A percentile compares a stretch with the other conserved stretches of the same genome.
Evolutionary conservation across 2,888 invertebrate genomes (phyloP).

Genomic region (Gastrophysa polygoni): DNA sequence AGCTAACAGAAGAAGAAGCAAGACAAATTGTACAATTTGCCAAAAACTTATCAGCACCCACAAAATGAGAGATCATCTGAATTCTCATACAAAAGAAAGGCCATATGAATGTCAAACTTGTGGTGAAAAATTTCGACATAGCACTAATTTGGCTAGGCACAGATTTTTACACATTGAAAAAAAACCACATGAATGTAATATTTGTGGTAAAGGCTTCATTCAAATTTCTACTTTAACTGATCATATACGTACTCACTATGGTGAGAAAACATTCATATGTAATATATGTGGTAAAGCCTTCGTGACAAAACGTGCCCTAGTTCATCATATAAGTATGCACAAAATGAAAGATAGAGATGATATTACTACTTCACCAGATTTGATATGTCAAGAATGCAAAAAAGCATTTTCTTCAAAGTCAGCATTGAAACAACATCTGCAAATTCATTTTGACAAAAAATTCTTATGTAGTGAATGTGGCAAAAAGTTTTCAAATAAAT

Average conservation of each 20-base stretch:
- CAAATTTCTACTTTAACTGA: slow-evolving; percentile 34
- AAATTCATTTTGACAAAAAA: slow-evolving; percentile 25
- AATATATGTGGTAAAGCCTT: slow-evolving; percentile 48
- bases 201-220: slow-evolving; percentile 35
- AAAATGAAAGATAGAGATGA: slow-evolving; percentile 21
- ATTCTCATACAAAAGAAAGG: slow-evolving; percentile 34
- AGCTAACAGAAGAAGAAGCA: slow-evolving; percentile 33
- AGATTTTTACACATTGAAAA: slow-evolving; percentile 31
- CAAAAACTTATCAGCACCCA: slow-evolving; percentile 31
- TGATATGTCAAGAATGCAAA: slow-evolving; percentile 20
- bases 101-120: slow-evolving; percentile 33
- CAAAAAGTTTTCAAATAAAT: slow-evolving; percentile 27
- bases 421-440: slow-evolving; percentile 26
- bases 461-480: slow-evolving; percentile 35
- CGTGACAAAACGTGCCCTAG: slow-evolving; percentile 43
- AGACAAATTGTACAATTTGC: slow-evolving; percentile 26
- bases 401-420: slow-evolving; percentile 19
- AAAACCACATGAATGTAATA: slow-evolving; percentile 34
- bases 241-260: slow-evolving; percentile 36
- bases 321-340: slow-evolving; percentile 32
- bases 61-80: slow-evolving; percentile 34
- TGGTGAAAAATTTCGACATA: slow-evolving; percentile 33
- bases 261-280: slow-evolving; percentile 36
- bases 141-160: slow-evolving; percentile 30
- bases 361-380: slow-evolving; percentile 8